Percentiles rank a stretch among this genome's conserved stretches.
Evolutionary conservation across 2,888 invertebrate species (phyloP).

Genomic region (Nomada ferruginata): DNA sequence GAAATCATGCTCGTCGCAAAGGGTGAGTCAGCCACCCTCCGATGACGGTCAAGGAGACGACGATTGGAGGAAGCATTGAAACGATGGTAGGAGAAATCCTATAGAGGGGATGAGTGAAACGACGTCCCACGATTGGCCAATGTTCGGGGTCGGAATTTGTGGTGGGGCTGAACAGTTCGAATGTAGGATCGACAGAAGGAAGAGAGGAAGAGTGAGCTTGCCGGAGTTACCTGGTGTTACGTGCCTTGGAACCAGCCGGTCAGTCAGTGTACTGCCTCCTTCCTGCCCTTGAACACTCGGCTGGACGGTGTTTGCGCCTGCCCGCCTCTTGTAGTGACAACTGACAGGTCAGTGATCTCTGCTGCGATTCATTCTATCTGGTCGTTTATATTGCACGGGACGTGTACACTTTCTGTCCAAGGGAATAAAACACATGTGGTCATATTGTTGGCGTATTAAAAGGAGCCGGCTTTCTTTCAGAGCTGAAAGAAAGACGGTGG

Average conservation of each 20-base stretch:
- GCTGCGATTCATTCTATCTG: conserved; percentile 16
- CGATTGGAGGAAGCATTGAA: conserved; percentile 48
- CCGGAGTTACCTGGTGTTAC: conserved; percentile 71
- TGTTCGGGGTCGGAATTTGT: conserved; percentile 35
- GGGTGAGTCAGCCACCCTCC: conserved; percentile 69
- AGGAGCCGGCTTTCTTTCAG: conserved; percentile 34
- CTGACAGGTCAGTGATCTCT: conserved; percentile 77
- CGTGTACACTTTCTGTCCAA: not conserved
- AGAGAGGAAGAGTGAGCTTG: conserved; percentile 52
- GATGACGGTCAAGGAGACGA: conserved; percentile 70
- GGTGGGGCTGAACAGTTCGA: conserved; percentile 33
- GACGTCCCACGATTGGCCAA: conserved; percentile 51
- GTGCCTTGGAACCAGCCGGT: conserved; percentile 71
- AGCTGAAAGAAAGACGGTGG: conserved; percentile 15
- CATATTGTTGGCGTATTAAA: not conserved
- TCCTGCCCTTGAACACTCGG: conserved; percentile 73
- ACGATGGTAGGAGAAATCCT: conserved; percentile 19
- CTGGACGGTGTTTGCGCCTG: conserved; percentile 62
- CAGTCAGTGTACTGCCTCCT: conserved; percentile 73
- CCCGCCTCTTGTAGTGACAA: conserved; percentile 64
- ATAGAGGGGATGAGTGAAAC: conserved; percentile 1
- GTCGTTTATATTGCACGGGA: conserved; percentile 16
- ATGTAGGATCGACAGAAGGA: conserved; percentile 41
- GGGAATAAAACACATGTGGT: conserved; percentile 2
- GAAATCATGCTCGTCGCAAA: conserved; percentile 45